Base-by-base conservation (phyloP, 2,888 invertebrate species). In the Aspidiotus rigidus region DNA sequence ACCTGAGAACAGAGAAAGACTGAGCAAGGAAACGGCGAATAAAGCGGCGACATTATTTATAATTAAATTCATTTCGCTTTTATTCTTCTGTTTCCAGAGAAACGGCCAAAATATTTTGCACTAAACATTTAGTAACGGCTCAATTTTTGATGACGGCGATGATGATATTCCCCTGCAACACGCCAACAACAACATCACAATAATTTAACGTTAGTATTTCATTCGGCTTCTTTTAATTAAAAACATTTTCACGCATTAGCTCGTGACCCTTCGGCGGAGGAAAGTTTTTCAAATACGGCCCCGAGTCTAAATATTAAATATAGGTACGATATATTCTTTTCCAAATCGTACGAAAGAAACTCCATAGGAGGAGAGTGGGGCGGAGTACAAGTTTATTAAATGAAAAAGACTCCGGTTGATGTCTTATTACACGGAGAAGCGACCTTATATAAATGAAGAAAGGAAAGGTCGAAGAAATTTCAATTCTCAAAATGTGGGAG, bases 191-290 rank as follows among this genome's bases (percentile, higher is more conserved):
- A 28, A 28, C 28, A 28, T 28, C 28, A 28, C 28, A 28, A 67
- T 60, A 67, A 67, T 42, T 67, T 67, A 57, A 67, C 49, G 59
- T 67, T 67, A 67, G 60, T 67, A 67, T 67, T 67, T 67, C 53
- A 59, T 60, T 60, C 10, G 60, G 59, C 15, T 42, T 17, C 44
- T 67, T 67, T 67, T 67, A 67, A 67, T 67, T 67, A 67, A 67
- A 62, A 67, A 42, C 60, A 44, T 67, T 59, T 66, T 66, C 60
- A 49, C 49, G 49, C n/a, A 49, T 49, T 49, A 49, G n/a, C 49
- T 11, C n/a, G 49, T 13, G 49, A 49, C 28, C 28, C 28, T 28
- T 28, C 5, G 28, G 28, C 28, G 28, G 28, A 28, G 28, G 28
- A 28, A 28, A 28, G 28, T 28, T 28, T 28, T 28, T 5, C 5